These are phyloP conservation scores for Trachelus stipa DNA, from an alignment of 2,888 invertebrate species.

Conservation along the genomic window DNA sequence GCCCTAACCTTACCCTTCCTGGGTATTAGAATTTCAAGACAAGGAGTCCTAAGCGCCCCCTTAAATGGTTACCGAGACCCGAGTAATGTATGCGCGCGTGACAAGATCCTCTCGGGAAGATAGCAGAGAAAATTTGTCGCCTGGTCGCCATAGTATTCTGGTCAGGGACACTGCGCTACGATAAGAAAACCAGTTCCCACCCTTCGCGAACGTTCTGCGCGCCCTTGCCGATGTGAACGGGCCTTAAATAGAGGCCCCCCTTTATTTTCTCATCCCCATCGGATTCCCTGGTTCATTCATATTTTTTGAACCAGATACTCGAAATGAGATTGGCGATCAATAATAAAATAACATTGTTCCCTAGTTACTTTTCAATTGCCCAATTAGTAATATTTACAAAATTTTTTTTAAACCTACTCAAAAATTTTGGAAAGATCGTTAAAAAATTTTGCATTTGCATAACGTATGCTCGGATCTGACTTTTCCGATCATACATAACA, in stretches of 20 bases:
- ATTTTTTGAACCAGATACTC: neutral
- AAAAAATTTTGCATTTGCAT: no score
- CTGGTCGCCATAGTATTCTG: slow-evolving; percentile 40
- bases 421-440: no score
- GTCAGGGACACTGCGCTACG: slow-evolving; percentile 46
- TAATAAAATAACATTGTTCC: no score
- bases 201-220: slow-evolving; percentile 6
- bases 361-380: no score
- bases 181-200: slow-evolving; percentile 50
- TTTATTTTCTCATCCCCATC: neutral
- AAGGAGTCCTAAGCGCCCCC: slow-evolving; percentile 21
- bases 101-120: slow-evolving; percentile 49
- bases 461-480: no score
- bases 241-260: neutral
- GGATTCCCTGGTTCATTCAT: neutral
- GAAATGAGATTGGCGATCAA: no score
- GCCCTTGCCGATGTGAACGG: neutral
- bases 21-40: neutral
- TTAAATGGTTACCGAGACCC: slow-evolving; percentile 2
- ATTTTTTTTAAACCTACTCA: no score
- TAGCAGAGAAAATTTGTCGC: slow-evolving; percentile 51
- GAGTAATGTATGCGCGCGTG: slow-evolving; percentile 33
- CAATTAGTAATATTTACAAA: no score
- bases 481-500: no score
- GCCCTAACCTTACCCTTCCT: neutral